Percentiles rank a stretch among this genome's conserved stretches.
Conservation (phyloP, 1,140 invertebrate species). For the Agrypnia vestita region DNA sequence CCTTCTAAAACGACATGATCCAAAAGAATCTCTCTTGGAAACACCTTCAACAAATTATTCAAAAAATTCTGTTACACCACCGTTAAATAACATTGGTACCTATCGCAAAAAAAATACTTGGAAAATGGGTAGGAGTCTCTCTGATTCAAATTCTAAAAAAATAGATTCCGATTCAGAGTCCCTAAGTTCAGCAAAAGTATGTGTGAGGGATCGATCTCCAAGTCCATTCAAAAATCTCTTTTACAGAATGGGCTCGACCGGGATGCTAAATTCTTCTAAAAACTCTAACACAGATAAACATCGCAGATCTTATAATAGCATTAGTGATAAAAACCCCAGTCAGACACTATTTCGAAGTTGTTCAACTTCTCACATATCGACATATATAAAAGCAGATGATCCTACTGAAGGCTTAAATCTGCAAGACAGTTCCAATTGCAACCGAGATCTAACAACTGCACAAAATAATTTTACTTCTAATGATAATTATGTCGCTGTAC, state of each 20-base stretch:
- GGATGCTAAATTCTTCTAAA: conserved; percentile 79
- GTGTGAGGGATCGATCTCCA: conserved; percentile 73
- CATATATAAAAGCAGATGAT: conserved; percentile 85
- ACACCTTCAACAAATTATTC: conserved; percentile 63
- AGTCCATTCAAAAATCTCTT: conserved; percentile 83
- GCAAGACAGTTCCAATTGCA: conserved; percentile 70
- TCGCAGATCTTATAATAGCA: conserved; percentile 68
- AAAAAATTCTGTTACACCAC: conserved; percentile 62
- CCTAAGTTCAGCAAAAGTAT: conserved; percentile 66
- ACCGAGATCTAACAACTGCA: conserved; percentile 59
- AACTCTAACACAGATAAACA: conserved; percentile 70
- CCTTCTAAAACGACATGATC: conserved; percentile 79
- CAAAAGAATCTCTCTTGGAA: conserved; percentile 72
- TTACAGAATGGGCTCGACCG: conserved; percentile 83
- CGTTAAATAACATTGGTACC: conserved; percentile 65
- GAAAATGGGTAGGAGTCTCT: conserved; percentile 72
- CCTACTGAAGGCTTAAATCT: conserved; percentile 84
- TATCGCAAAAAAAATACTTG: conserved; percentile 70
- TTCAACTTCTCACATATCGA: conserved; percentile 83
- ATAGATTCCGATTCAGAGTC: conserved; percentile 67
- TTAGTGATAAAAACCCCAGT: conserved; percentile 72
- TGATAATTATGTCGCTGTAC: conserved; percentile 69
- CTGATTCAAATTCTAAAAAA: conserved; percentile 68
- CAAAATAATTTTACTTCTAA: conserved; percentile 63
- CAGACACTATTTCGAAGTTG: conserved; percentile 80